phyloP scores from a whole-genome alignment of 2,797 vertebrate genomes.

The Ctenopoma multispine region DNA sequence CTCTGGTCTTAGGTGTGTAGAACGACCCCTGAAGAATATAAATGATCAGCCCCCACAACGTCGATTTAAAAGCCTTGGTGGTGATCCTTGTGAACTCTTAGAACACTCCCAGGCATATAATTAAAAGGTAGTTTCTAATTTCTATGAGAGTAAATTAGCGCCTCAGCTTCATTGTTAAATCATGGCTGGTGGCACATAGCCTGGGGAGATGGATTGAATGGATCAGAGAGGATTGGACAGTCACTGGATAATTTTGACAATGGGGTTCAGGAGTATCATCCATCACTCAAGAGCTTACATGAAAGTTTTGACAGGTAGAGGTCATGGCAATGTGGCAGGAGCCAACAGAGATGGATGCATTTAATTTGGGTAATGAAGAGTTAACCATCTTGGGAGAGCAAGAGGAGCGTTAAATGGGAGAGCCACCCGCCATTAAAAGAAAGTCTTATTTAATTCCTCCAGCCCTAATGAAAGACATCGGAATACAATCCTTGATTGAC shows the following conservation, averaged over 20 bases:
- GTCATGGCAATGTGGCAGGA: slow-evolving; percentile 84
- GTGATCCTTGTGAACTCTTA: slow-evolving; percentile 74
- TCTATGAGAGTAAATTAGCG: slow-evolving; percentile 83
- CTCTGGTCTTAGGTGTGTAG: slow-evolving; percentile 45
- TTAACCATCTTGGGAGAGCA: slow-evolving; percentile 86
- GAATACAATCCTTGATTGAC: slow-evolving; percentile 87
- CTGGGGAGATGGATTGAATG: slow-evolving; percentile 83
- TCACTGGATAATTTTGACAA: slow-evolving; percentile 85
- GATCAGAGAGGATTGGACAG: slow-evolving; percentile 80
- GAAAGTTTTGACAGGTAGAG: slow-evolving; percentile 88
- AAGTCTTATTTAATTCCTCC: slow-evolving; percentile 87
- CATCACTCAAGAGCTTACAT: slow-evolving; percentile 84
- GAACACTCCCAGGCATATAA: slow-evolving; percentile 82
- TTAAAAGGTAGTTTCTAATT: slow-evolving; percentile 86
- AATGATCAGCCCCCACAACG: slow-evolving; percentile 74
- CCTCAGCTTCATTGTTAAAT: slow-evolving; percentile 75
- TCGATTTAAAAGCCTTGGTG: slow-evolving; percentile 76
- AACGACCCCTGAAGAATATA: slow-evolving; percentile 73
- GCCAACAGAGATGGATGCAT: slow-evolving; percentile 86
- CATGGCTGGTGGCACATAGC: slow-evolving; percentile 79
- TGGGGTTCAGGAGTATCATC: slow-evolving; percentile 81
- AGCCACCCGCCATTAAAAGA: slow-evolving; percentile 77
- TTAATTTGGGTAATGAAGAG: slow-evolving; percentile 90
- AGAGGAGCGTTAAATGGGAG: slow-evolving; percentile 80
- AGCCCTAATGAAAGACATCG: slow-evolving; percentile 84